Conservation (phyloP, 2,888 invertebrate genomes). For the Sycophila texana region DNA sequence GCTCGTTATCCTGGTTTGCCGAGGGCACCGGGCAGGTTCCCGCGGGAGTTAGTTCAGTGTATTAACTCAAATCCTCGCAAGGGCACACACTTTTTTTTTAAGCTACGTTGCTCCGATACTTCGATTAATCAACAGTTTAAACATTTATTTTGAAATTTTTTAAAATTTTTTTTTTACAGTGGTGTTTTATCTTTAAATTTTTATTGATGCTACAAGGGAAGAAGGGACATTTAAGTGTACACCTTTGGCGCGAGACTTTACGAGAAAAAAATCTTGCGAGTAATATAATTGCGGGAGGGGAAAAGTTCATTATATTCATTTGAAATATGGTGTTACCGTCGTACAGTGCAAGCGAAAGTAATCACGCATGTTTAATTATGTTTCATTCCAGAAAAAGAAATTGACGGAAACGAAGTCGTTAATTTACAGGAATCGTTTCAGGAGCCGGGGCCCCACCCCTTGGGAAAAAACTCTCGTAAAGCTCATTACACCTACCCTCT, state of each 20-base stretch:
- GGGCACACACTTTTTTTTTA: too few relatives aligned
- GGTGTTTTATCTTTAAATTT: too few relatives aligned
- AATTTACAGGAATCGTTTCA: constrained; percentile 39
- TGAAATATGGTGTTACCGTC: constrained; percentile 35
- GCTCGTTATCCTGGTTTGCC: background rate
- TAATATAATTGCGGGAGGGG: too few relatives aligned
- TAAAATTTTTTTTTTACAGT: background rate
- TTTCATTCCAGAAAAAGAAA: constrained; percentile 7
- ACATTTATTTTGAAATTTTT: background rate
- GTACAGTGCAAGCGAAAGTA: constrained; percentile 21
- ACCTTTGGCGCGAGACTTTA: background rate
- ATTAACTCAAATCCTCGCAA: too few relatives aligned
- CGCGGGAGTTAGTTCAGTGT: too few relatives aligned
- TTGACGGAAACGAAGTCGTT: constrained; percentile 31
- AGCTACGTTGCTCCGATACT: background rate
- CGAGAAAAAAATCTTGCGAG: too few relatives aligned
- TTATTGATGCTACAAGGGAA: too few relatives aligned
- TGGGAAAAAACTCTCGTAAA: constrained; percentile 36
- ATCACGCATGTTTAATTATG: constrained; percentile 28
- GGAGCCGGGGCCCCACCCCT: background rate
- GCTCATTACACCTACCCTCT: background rate
- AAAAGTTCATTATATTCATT: constrained; percentile 26
- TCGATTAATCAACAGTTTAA: background rate
- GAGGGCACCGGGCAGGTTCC: background rate
- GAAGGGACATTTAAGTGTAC: too few relatives aligned